Conservation (phyloP, 2,888 invertebrate species). For the Cephalotes varians region DNA sequence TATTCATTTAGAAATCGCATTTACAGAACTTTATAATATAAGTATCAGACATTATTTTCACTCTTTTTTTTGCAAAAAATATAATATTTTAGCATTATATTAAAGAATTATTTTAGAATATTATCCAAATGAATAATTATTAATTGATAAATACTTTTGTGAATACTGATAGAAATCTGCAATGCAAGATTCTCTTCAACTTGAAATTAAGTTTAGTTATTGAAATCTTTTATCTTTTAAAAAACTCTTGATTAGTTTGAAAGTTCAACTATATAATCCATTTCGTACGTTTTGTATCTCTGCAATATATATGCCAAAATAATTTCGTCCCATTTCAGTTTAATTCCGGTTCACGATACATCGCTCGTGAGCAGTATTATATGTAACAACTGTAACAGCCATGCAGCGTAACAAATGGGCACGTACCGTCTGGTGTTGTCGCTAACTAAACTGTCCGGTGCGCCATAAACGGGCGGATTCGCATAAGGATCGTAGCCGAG, state of each 20-base stretch:
- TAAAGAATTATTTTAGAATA: neutral
- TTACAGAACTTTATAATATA: neutral
- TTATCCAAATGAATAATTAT: neutral
- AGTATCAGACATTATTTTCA: neutral
- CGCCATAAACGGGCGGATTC: constrained; percentile 98
- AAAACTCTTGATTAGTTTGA: neutral
- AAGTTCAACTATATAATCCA: neutral
- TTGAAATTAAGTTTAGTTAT: neutral
- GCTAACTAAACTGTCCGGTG: constrained; percentile 92
- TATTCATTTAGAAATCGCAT: neutral
- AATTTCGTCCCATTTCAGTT: neutral
- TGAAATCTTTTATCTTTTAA: neutral
- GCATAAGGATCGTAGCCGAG: constrained; percentile 98
- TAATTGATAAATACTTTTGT: neutral
- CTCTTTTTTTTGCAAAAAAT: neutral
- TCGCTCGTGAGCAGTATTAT: neutral
- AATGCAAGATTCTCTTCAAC: neutral
- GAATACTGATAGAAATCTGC: neutral
- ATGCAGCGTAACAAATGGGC: constrained; percentile 19
- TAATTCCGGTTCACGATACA: neutral
- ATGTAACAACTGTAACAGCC: constrained; percentile 36
- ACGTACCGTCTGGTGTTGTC: constrained; percentile 87
- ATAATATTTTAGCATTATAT: neutral
- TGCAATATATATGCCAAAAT: neutral
- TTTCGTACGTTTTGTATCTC: neutral